Evolutionary conservation across 2,888 invertebrate genomes (phyloP), one percentile per base, ranked within the genome.

Genomic region (Pachliopta kotzebuea): DNA sequence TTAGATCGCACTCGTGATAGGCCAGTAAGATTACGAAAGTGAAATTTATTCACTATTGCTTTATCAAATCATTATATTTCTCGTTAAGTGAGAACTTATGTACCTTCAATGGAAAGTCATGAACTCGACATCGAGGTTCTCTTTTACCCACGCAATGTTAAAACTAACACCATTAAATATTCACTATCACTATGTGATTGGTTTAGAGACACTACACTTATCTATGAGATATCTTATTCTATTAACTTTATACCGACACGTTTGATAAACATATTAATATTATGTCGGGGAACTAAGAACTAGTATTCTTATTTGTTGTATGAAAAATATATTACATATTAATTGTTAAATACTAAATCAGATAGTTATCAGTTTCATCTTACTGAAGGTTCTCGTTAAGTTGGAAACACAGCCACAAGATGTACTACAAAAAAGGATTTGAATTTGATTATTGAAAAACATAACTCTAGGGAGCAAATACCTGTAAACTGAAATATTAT

Each of bases 81-180:
- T 29, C 56, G 4, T 57, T 61, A 61, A 65, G 61, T 58, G 49
- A 62, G 31, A 65, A 58, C 11, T 61, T 57, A 62, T 65, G 61
- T 65, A 58, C 24, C 31, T 45, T 31, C 61, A 37, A 7, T 55
- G 45, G 58, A 65, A 58, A 62, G 55, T 57, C 58, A 45, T 65
- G 61, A 65, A 58, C 23, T 55, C 53, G n/a, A 63, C 56, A 52
- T 52, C 50, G 50, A 37, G 42, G 42, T 18, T 49, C 53, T 57
- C 31, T 65, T 61, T 57, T 53, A 56, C 57, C 53, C 57, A 52
- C 64, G 64, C 60, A 56, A 52, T 29, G 21, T n/a, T 52, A 42
- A 74, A 70, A 69, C 66, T 63, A 73, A 62, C 63, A 31, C 65
- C 63, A 69, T 71, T 70, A 74, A 75, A 70, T 71, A 72, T 73